Base-by-base conservation (phyloP, 1,140 invertebrate genomes). In the Spodoptera litura region DNA sequence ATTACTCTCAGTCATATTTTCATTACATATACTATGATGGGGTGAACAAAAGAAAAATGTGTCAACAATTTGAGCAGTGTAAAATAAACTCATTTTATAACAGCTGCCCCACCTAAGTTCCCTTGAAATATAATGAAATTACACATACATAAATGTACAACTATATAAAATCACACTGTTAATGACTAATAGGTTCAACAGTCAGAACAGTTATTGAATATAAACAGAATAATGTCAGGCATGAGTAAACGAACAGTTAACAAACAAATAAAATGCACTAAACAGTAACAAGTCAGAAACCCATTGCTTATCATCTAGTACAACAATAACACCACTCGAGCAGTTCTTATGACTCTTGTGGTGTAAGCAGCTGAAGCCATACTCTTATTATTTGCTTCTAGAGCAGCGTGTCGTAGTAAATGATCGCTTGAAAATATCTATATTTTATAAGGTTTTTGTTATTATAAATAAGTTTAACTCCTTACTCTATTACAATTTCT, bases 381-480 rank as follows among this genome's bases (percentile, higher is more conserved):
- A 25, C 9, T 49, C 38, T 44, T 11, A 51, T 70, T 44, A 52
- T 70, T 70, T 27, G 25, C 44, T 68, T 52, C 49, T 70, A 68
- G 44, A 13, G 12, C 49, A 68, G 13, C 4, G 12, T 31, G 25
- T 27, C 11, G 25, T 44, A 27, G 20, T 52, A 27, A 70, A 51
- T 25, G 11, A 52, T 31, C 49, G 66, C 20, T 31, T 70, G 66
- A 15, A 70, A 70, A 53, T 12, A 10, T 31, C 66, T 53, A 68
- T 52, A 68, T 20, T 70, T 53, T 52, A 52, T 31, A 70, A 70
- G 66, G 66, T 70, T 68, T 15, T 49, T 44, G 38, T 52, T 70
- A 70, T 70, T 70, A 70, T 70, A 70, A 70, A 70, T 70, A 70
- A 70, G 66, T 52, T 53, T 70, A 66, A 70, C 20, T 70, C 66